These are phyloP conservation scores for Astreopora myriophthalma DNA, from an alignment of 64 coral and sea anemone genomes.

Conservation along the genomic window DNA sequence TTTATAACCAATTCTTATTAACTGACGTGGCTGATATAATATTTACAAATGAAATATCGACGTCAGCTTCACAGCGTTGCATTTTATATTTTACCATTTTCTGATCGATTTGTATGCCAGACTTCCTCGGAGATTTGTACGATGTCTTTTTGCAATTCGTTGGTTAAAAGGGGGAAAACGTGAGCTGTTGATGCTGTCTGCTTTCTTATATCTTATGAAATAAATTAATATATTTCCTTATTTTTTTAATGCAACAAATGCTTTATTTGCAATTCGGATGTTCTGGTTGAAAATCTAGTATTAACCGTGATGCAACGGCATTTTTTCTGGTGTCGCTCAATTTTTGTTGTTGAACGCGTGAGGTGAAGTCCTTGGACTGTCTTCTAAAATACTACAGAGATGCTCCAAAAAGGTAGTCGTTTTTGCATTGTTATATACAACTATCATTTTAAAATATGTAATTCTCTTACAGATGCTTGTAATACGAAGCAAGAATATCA, in stretches of 20 bases:
- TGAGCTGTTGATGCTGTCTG: neutral
- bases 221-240: constrained; percentile 52
- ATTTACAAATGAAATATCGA: neutral
- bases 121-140: neutral
- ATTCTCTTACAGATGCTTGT: neutral
- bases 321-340: too few species aligned
- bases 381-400: neutral
- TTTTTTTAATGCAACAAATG: neutral
- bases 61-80: neutral
- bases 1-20: neutral
- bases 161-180: neutral
- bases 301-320: too few species aligned
- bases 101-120: neutral
- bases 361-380: too few species aligned
- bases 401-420: neutral
- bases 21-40: neutral
- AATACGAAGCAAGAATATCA: neutral
- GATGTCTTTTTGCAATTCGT: neutral
- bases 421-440: neutral
- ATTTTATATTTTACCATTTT: neutral
- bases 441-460: neutral
- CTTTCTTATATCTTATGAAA: neutral
- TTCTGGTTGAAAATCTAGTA: neutral
- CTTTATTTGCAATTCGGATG: neutral
- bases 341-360: neutral